These are phyloP conservation scores for Palythoa grandiflora DNA, from an alignment of 92 coral and sea anemone species.

Conservation along the genomic window DNA sequence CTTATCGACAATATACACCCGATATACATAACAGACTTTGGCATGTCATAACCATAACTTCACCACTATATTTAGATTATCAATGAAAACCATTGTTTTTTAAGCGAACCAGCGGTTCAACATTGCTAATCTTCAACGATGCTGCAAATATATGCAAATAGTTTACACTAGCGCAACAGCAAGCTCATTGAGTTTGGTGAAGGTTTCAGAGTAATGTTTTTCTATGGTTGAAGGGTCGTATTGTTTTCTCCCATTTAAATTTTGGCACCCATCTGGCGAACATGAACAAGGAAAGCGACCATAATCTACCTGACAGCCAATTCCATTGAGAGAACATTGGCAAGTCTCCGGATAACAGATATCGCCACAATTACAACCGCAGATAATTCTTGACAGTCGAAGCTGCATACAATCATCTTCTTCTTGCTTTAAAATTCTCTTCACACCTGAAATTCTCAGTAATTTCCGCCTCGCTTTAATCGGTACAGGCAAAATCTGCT, in stretches of 20 bases:
- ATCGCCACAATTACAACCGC: slow-evolving; percentile 97
- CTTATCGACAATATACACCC: background rate
- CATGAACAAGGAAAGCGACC: slow-evolving; percentile 98
- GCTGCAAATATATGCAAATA: slow-evolving; percentile 31
- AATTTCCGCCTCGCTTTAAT: slow-evolving; percentile 79
- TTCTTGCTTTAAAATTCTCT: slow-evolving; percentile 82
- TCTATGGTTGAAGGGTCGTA: slow-evolving; percentile 83
- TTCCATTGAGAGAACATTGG: slow-evolving; percentile 92
- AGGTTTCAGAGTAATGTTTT: slow-evolving; percentile 89
- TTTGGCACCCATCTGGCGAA: slow-evolving; percentile 85
- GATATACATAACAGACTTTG: slow-evolving; percentile 4
- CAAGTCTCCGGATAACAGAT: slow-evolving; percentile 92
- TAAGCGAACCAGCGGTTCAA: background rate
- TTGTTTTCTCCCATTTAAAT: slow-evolving; percentile 86
- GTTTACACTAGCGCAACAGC: slow-evolving; percentile 52
- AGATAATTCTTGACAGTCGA: slow-evolving; percentile 87
- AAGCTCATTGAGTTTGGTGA: slow-evolving; percentile 70
- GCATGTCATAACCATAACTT: slow-evolving; percentile 34
- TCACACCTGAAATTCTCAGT: slow-evolving; percentile 88
- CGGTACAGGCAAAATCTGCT: slow-evolving; percentile 78
- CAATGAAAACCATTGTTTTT: slow-evolving; percentile 38
- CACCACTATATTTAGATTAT: slow-evolving; percentile 49
- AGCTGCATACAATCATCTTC: slow-evolving; percentile 87
- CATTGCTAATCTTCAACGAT: background rate
- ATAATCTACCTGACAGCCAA: slow-evolving; percentile 96